Evolutionary conservation across 2,888 invertebrate species (phyloP).

Genomic region (Dryadula phaetusa): DNA sequence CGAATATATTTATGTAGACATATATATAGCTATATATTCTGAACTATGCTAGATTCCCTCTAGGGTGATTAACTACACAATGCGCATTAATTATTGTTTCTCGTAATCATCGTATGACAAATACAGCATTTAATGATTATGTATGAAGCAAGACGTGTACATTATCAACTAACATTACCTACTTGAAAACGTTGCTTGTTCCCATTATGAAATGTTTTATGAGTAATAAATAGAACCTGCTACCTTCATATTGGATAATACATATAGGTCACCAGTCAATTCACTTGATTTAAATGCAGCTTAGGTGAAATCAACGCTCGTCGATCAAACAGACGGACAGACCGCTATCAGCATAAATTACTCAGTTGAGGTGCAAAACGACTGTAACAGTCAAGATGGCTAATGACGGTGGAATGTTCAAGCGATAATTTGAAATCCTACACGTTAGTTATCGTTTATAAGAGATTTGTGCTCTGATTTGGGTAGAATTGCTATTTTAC

Average conservation of each 20-base stretch:
- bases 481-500: background rate
- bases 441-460: background rate
- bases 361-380: slow-evolving; percentile 82
- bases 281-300: background rate
- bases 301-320: slow-evolving; percentile 14
- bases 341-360: slow-evolving; percentile 45
- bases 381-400: slow-evolving; percentile 86
- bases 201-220: too few species aligned
- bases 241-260: background rate
- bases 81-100: slow-evolving; percentile 6
- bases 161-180: background rate
- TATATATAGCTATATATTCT: background rate
- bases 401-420: slow-evolving; percentile 83
- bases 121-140: background rate
- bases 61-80: slow-evolving; percentile 9
- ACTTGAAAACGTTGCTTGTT: too few species aligned
- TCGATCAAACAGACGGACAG: slow-evolving; percentile 12
- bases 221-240: background rate
- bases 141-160: background rate
- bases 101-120: slow-evolving; percentile 6
- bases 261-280: background rate
- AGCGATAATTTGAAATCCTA: slow-evolving; percentile 54
- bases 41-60: slow-evolving; percentile 1
- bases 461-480: background rate
- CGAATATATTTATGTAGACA: background rate